These are phyloP conservation scores for Artemia sinica DNA, from an alignment of 2,888 invertebrate genomes.

Conservation along the genomic window DNA sequence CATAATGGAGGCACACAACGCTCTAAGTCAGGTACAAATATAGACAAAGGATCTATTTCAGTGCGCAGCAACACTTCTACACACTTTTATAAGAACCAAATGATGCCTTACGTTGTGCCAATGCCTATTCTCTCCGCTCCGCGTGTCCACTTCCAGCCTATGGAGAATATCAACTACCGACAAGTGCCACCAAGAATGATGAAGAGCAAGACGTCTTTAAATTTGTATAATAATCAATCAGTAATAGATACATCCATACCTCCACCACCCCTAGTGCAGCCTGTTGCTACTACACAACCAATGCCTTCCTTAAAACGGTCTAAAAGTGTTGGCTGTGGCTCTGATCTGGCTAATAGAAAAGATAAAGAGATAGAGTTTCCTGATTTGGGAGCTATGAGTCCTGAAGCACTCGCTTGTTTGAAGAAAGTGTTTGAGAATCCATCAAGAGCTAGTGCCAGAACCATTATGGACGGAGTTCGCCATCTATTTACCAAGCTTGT, in stretches of 20 bases:
- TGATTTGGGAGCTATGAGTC: constrained; percentile 54
- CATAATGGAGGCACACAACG: constrained; percentile 34
- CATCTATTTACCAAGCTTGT: constrained; percentile 61
- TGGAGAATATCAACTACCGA: background rate
- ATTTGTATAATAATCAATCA: constrained; percentile 34
- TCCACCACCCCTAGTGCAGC: constrained; percentile 21
- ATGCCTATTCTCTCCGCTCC: constrained; percentile 34
- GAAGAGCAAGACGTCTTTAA: constrained; percentile 28
- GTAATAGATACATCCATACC: background rate
- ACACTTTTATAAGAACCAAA: constrained; percentile 18
- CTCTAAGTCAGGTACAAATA: constrained; percentile 53
- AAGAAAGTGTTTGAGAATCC: constrained; percentile 40
- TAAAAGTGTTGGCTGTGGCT: constrained; percentile 56
- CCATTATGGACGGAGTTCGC: constrained; percentile 67
- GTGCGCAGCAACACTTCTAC: constrained; percentile 17
- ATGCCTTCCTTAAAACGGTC: constrained; percentile 47
- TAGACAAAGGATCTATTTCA: constrained; percentile 29
- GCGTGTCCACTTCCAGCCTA: constrained; percentile 42
- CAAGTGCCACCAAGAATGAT: constrained; percentile 16
- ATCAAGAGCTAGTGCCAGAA: constrained; percentile 38
- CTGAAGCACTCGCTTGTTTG: constrained; percentile 52
- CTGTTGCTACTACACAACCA: background rate
- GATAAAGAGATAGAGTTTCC: constrained; percentile 45
- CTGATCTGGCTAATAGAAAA: constrained; percentile 48
- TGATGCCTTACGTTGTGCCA: constrained; percentile 19